Evolutionary conservation across 2,113 vertebrate species (phyloP).

Genomic region (Neodontobutis hainanensis): DNA sequence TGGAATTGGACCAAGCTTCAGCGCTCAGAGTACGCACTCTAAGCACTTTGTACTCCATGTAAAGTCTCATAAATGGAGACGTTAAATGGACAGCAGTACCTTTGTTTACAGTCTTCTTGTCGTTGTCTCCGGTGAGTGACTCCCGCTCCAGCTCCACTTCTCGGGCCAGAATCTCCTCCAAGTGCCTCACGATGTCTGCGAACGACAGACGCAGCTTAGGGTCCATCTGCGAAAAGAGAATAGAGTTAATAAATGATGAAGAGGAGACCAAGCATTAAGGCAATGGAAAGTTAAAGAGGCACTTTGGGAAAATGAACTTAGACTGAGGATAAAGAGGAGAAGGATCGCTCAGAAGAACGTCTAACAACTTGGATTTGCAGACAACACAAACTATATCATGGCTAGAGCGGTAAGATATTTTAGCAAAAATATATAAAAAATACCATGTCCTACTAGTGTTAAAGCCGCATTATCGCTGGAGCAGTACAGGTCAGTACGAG

Average conservation of each 20-base stretch:
- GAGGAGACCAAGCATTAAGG: not conserved
- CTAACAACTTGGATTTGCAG: slow-evolving; percentile 13
- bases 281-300: not conserved
- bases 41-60: too few species aligned
- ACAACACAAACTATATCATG: too few species aligned
- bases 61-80: not conserved
- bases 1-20: too few species aligned
- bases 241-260: not conserved
- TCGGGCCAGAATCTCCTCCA: slow-evolving; percentile 84
- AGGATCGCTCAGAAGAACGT: slow-evolving; percentile 42
- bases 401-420: too few species aligned
- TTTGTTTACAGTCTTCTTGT: slow-evolving; percentile 83
- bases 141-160: slow-evolving; percentile 82
- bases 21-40: too few species aligned
- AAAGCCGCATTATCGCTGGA: too few species aligned
- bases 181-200: slow-evolving; percentile 84
- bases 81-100: slow-evolving; percentile 73
- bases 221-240: slow-evolving; percentile 84
- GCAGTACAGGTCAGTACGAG: too few species aligned
- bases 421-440: too few species aligned
- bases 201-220: slow-evolving; percentile 93
- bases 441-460: too few species aligned
- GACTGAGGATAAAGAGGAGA: slow-evolving; percentile 18
- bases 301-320: not conserved
- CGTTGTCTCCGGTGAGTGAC: slow-evolving; percentile 72